Base-by-base conservation (phyloP, 2,797 vertebrate genomes). In the Macropodus opercularis region DNA sequence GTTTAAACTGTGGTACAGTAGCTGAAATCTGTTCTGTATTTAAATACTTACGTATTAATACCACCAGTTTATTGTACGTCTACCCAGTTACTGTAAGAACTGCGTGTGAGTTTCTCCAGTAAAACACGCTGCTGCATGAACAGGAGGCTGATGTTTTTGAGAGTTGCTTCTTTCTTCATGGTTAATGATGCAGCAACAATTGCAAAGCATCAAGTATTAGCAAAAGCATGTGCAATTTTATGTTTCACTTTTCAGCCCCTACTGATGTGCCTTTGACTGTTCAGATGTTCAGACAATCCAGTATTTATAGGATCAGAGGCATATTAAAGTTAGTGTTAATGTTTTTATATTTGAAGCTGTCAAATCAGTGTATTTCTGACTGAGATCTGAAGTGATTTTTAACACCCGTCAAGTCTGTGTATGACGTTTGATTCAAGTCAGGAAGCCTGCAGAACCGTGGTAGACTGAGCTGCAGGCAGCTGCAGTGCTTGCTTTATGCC, bases 381-480 rank as follows among this genome's bases (percentile, higher is more conserved):
- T 35, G 34, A 31, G 31, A 75, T 74, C 35, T 23, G 18, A 38
- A 66, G 59, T 62, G 39, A n/a, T 64, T 63, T 69, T 72, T 48
- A 48, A 52, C 58, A 34, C 56, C 40, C 57, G 32, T 59, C 52
- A 60, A 6, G 47, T 62, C 42, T 58, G 39, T 73, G 78, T 75
- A 62, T 59, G 48, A 38, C 42, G 26, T 39, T 48, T 71, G 61
- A 72, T 77, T 70, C 56, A 68, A 78, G 46, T 48, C 49, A 19
- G 50, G 54, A 75, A 61, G 41, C 31, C 39, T 19, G 39, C 31
- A 52, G 36, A 21, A 18, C 41, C 15, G 14, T 11, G 23, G 36
- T 59, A 69, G 62, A 47, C 29, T 10, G 34, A 66, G 57, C 75
- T 36, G n/a, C 74, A 48, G 60, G 62, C 67, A 36, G 63, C 63